A percentile compares a stretch with the other conserved stretches of the same genome.
These are phyloP conservation scores for Ochlodes sylvanus DNA, from an alignment of 2,888 invertebrate genomes.

Conservation along the genomic window DNA sequence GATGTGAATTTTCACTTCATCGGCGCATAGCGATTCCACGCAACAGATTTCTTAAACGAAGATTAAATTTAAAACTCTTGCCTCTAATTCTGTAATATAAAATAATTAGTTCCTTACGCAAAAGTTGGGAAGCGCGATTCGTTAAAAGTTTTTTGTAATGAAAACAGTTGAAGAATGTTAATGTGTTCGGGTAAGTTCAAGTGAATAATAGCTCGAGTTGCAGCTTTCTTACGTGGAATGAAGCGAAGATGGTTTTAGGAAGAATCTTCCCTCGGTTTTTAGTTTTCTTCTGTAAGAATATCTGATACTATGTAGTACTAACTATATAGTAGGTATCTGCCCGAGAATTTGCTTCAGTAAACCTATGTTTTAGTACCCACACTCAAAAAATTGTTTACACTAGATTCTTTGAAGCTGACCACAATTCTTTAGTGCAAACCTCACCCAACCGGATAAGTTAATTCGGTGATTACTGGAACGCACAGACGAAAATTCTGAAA, in stretches of 20 bases:
- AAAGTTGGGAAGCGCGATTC: slow-evolving; percentile 23
- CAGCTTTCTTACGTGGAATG: slow-evolving; percentile 5
- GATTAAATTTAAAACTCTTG: neutral
- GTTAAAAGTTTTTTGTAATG: slow-evolving; percentile 49
- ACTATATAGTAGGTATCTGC: no score
- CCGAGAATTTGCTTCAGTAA: no score
- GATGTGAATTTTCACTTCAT: no score
- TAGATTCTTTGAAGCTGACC: no score
- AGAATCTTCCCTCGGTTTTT: neutral
- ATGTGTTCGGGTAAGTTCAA: slow-evolving; percentile 48
- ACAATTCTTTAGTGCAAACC: no score
- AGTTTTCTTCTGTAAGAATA: neutral
- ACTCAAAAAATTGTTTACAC: no score
- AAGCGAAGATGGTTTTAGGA: neutral
- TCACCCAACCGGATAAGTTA: no score
- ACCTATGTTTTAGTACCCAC: no score
- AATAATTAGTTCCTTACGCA: slow-evolving; percentile 25
- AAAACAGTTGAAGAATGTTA: slow-evolving; percentile 48
- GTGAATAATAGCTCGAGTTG: slow-evolving; percentile 50
- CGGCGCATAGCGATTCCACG: no score
- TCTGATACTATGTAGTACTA: no score
- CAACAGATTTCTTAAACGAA: neutral
- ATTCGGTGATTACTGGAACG: no score
- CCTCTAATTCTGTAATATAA: slow-evolving; percentile 7
- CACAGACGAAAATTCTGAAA: no score